A percentile compares a stretch with the other conserved stretches of the same genome.
Conservation (phyloP, 2,888 invertebrate species). For the Abrostola tripartita region DNA sequence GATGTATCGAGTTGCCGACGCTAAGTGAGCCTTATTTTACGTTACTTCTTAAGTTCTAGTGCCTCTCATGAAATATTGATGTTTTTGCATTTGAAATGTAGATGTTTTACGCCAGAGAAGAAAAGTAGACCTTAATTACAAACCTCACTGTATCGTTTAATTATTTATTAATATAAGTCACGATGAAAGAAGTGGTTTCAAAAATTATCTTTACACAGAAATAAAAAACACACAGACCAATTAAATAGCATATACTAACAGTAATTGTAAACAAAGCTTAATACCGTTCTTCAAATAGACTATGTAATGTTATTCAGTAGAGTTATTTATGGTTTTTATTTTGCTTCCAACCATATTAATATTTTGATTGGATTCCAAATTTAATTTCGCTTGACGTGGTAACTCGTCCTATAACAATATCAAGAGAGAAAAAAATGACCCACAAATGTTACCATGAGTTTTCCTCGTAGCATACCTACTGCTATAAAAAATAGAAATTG, state of each 20-base stretch:
- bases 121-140: conserved; percentile 45
- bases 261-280: too few species aligned
- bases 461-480: conserved; percentile 15
- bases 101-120: conserved; percentile 32
- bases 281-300: neutral
- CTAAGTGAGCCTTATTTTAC: conserved; percentile 35
- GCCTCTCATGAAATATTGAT: conserved; percentile 48
- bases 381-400: conserved; percentile 22
- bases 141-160: conserved; percentile 19
- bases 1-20: conserved; percentile 35
- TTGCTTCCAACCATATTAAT: conserved; percentile 24
- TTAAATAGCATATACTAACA: neutral
- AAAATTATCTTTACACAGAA: conserved; percentile 47
- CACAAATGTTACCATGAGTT: conserved; percentile 19
- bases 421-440: conserved; percentile 36
- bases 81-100: conserved; percentile 41
- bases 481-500: conserved; percentile 32
- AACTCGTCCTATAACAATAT: conserved; percentile 32
- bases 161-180: too few species aligned
- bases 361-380: conserved; percentile 31
- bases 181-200: conserved; percentile 7
- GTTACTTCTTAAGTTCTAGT: conserved; percentile 29
- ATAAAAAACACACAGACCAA: conserved; percentile 8
- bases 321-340: conserved; percentile 6
- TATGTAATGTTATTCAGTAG: neutral